phyloP scores from a whole-genome alignment of 2,888 invertebrate genomes.

The Lepidochitona cinerea region DNA sequence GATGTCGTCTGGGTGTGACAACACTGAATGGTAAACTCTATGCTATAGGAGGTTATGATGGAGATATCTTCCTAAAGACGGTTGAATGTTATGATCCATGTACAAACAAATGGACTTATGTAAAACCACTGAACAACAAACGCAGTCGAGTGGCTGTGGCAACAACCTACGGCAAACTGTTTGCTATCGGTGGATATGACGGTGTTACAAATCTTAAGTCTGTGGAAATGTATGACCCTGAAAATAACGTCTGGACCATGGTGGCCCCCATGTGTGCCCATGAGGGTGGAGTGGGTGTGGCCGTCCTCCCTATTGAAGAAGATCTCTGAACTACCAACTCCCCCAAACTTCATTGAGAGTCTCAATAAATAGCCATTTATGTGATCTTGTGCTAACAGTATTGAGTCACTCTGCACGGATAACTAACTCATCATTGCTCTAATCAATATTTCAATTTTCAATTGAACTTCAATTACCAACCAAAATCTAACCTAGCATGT shows the following conservation, averaged over 20 bases:
- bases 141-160: constrained; percentile 86
- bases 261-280: constrained; percentile 86
- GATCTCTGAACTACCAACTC: constrained; percentile 12
- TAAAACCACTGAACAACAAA: constrained; percentile 86
- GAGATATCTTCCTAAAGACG: constrained; percentile 84
- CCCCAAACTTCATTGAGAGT: too few species aligned
- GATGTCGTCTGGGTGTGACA: constrained; percentile 87
- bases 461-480: too few species aligned
- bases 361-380: too few species aligned
- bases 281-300: constrained; percentile 92
- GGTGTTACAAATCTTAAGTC: constrained; percentile 85
- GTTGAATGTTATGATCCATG: constrained; percentile 86
- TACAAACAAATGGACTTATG: constrained; percentile 82
- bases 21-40: constrained; percentile 86
- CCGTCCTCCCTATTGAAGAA: constrained; percentile 78
- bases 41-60: constrained; percentile 81
- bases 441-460: too few species aligned
- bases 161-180: constrained; percentile 86
- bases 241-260: constrained; percentile 80
- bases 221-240: constrained; percentile 88
- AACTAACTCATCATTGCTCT: too few species aligned
- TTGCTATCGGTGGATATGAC: constrained; percentile 79
- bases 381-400: too few species aligned
- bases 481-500: too few species aligned
- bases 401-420: too few species aligned